Percentiles rank a stretch among this genome's conserved stretches.
phyloP scores from a whole-genome alignment of 2,113 vertebrate species.

The Ahaetulla prasina region DNA sequence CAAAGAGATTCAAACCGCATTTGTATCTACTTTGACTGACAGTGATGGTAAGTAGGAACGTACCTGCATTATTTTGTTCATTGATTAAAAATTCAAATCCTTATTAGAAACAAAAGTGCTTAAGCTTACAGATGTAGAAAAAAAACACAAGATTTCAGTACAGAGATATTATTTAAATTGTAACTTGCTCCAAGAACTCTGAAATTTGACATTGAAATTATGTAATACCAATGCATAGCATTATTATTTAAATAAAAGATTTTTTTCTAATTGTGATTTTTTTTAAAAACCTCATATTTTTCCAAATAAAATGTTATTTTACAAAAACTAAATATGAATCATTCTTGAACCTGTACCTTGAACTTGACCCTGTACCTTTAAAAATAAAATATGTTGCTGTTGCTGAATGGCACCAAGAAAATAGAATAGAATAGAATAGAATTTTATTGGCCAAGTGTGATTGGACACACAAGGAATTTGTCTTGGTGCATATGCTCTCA shows the following conservation, averaged over 20 bases:
- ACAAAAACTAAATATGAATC: not conserved
- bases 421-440: too few relatives aligned
- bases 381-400: not conserved
- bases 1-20: slow-evolving; percentile 94
- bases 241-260: not conserved
- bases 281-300: not conserved
- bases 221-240: not conserved
- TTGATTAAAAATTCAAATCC: not conserved
- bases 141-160: not conserved
- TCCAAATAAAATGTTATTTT: not conserved
- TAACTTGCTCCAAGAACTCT: not conserved
- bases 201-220: not conserved
- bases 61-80: not conserved
- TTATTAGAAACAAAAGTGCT: not conserved
- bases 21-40: slow-evolving; percentile 91
- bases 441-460: too few relatives aligned
- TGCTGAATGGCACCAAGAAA: not conserved
- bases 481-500: too few relatives aligned
- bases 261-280: not conserved
- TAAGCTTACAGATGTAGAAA: not conserved
- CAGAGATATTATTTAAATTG: not conserved
- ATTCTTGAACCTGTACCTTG: not conserved
- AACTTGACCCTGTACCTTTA: not conserved
- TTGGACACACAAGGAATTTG: too few relatives aligned
- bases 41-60: slow-evolving; percentile 86